Conservation (phyloP, 2,113 vertebrate genomes). For the Cardinalis cardinalis region DNA sequence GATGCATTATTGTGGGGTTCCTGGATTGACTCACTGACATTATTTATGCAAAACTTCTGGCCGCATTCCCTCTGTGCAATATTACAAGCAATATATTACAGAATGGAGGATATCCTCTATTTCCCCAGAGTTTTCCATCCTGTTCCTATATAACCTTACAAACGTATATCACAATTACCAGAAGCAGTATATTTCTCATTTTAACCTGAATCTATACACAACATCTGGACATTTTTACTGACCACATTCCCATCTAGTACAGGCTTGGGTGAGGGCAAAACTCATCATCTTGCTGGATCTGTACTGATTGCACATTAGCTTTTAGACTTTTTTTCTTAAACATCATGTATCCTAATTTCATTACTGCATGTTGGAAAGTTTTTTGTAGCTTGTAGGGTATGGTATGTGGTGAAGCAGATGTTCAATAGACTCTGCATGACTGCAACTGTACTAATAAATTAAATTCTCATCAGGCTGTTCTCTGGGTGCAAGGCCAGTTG, state of each 20-base stretch:
- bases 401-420: neutral
- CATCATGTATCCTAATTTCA: neutral
- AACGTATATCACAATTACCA: neutral
- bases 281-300: neutral
- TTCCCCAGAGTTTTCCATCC: constrained; percentile 1
- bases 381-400: neutral
- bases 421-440: neutral
- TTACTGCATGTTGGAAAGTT: neutral
- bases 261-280: neutral
- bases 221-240: constrained; percentile 10
- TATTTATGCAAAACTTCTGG: constrained; percentile 52
- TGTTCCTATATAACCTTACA: neutral
- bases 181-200: neutral
- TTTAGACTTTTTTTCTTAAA: neutral
- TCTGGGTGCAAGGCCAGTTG: neutral
- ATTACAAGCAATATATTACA: constrained; percentile 19
- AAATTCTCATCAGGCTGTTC: neutral
- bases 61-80: constrained; percentile 5
- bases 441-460: neutral
- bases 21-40: constrained; percentile 14
- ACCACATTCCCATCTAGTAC: neutral
- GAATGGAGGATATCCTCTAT: neutral
- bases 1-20: neutral
- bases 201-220: neutral
- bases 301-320: neutral